Base-by-base conservation (phyloP, 2,113 vertebrate genomes). In the Pardalotus punctatus region DNA sequence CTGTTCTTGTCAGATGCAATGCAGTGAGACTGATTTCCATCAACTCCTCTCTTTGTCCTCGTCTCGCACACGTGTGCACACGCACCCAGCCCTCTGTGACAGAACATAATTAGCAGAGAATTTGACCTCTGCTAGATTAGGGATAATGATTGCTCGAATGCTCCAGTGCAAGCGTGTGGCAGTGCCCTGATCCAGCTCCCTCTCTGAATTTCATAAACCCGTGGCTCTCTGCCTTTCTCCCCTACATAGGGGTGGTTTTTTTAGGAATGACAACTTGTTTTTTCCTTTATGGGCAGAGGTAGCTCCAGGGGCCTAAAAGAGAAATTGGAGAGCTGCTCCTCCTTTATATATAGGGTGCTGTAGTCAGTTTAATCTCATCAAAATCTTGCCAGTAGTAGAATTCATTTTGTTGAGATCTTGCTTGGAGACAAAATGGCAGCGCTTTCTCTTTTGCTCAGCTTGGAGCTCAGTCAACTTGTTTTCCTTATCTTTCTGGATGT, bases 301-400 rank as follows among this genome's bases (percentile, higher is more conserved):
- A 93, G 96, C 97, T 96, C 47, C 81, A 57, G 96, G 96, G 96
- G 47, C 64, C 84, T 94, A 53, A 84, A 86, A 88, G 77, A 90
- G 90, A 96, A 88, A 93, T 89, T 89, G 93, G 84, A 97, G 93
- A 95, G 86, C 83, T 71, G 62, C 45, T 95, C 48, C 86, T 96
- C 65, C 85, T 93, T 76, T 84, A 53, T 95, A 84, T 92, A 93
- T 92, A 96, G 94, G 93, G 86, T 95, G 58, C 94, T 94, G 88
- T 90, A 88, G 94, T 97, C 97, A 97, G 74, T 96, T 97, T 95
- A 81, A 94, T 97, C 93, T 97, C 95, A 87, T 96, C 97, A 97
- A 96, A 97, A 95, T 96, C 94, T 97, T 90, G 92, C 97, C 97
- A 88, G 94, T 91, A 97, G 96, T 96, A 76, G 96, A 96, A 96